Evolutionary conservation across 1,140 invertebrate species (phyloP), one percentile per base, ranked within the genome.

Genomic region (Drosophila parabipectinata): DNA sequence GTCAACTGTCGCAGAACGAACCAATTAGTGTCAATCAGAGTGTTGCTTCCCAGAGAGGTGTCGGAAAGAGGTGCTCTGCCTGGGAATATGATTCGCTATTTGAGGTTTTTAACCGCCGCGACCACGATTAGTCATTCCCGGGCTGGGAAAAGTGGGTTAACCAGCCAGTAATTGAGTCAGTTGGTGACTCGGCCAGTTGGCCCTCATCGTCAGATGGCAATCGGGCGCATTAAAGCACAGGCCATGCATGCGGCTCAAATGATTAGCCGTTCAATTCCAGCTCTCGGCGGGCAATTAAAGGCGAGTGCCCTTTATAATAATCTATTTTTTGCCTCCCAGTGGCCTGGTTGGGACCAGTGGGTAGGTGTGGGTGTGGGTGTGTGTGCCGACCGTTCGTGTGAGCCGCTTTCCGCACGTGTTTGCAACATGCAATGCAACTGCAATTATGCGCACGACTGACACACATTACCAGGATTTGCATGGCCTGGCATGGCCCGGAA

Each of bases 371-470:
- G 73, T 53, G 62, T 72, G 54, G 24, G 18, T 45, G 41, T 72
- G 73, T 53, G 62, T 72, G 60, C 41, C n/a, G 32, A 8, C 30
- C 5, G 26, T 55, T 53, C 56, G 71, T 48, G 26, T 12, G 58
- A 47, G 60, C 30, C 28, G 18, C 28, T 30, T 59, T 15, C 14
- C 21, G 48, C 54, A 69, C 78, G 79, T 82, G 64, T 71, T 77
- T 78, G 18, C 52, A 66, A 76, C 79, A 83, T 79, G 79, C 58
- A 68, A 75, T 83, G 75, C 79, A 78, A 77, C 75, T 75, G 79
- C 75, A 83, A 83, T 83, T 83, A 83, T 83, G 75, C 79, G 79
- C 79, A 83, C 79, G 79, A 78, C 79, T 79, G 79, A 83, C 79
- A 83, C 62, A 83, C 50, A 83, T 83, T 83, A 72, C 56, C 15